Evolutionary conservation across 2,888 invertebrate genomes (phyloP).

Genomic region (Lepeophtheirus nordmannii): DNA sequence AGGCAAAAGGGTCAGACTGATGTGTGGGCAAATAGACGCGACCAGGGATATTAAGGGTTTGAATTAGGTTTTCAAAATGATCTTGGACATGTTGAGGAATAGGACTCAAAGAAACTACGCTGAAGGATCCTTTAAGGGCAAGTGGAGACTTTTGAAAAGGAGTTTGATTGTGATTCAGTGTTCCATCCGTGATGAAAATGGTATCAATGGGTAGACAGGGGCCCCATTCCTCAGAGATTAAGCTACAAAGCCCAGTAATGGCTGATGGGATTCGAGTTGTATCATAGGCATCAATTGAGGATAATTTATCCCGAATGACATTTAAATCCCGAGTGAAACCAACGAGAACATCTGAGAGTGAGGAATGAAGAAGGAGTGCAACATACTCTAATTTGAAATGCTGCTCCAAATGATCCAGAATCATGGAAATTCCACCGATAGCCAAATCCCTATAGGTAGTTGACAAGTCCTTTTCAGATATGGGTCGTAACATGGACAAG

Average conservation of each 20-base stretch:
- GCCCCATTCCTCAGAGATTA: slow-evolving; percentile 77
- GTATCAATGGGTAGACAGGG: slow-evolving; percentile 24
- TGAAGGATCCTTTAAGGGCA: slow-evolving; percentile 12
- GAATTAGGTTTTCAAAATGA: slow-evolving; percentile 1
- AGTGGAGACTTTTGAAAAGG: not conserved
- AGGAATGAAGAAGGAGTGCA: slow-evolving; percentile 41
- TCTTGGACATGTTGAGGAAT: not conserved
- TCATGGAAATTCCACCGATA: slow-evolving; percentile 47
- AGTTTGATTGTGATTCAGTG: not conserved
- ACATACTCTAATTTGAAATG: slow-evolving; percentile 55
- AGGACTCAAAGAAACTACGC: not conserved
- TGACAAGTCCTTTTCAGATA: slow-evolving; percentile 41
- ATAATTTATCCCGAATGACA: slow-evolving; percentile 54
- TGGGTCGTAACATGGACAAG: slow-evolving; percentile 50
- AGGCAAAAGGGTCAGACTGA: slow-evolving; percentile 43
- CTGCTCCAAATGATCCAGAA: slow-evolving; percentile 48
- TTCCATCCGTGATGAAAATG: slow-evolving; percentile 11
- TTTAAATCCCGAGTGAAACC: slow-evolving; percentile 80
- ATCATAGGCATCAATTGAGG: slow-evolving; percentile 63
- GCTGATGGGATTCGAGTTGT: slow-evolving; percentile 68
- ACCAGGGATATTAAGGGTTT: not conserved
- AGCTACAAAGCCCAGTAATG: slow-evolving; percentile 57
- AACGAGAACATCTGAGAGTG: slow-evolving; percentile 41
- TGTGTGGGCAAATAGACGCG: not conserved
- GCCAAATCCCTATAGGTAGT: slow-evolving; percentile 47